Evolutionary conservation across 1,140 invertebrate genomes (phyloP), one percentile per base, ranked within the genome.

Genomic region (Agrypnia vestita): DNA sequence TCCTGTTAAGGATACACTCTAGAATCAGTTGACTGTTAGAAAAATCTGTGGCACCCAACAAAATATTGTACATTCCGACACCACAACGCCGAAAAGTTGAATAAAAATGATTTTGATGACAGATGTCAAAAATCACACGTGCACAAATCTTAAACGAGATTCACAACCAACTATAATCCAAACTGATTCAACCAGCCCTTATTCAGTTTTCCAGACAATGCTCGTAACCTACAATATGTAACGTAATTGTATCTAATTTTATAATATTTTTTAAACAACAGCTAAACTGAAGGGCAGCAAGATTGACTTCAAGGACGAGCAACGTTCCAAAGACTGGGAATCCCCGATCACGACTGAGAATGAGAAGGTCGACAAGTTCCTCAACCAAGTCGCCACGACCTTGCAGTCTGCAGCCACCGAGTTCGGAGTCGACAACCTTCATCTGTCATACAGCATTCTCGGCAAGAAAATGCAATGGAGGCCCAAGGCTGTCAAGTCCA

Each of bases 281-380:
- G 89, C 85, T 75, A 89, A 88, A 86, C 85, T 90, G 61, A 86
- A 87, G 84, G 88, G 84, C 44, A 79, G 86, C n/a, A 88, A 89
- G 81, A 84, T 88, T 0, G 76, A 85, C 25, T 90, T 90, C 83
- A 81, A 81, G 12, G 87, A 89, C 82, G 82, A 86, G 53, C 84
- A 79, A 56, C 85, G 88, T 13, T 87, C 88, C 81, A 77, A 85
- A 44, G 8, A 15, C 12, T 62, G 72, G 8, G 73, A 84, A 7
- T 76, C 84, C 0, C 53, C 78, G 4, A 75, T 89, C 62, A 55
- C 78, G 19, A 86, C 82, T 17, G 84, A 84, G 12, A 79, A 82
- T 49, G 81, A 84, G 12, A 62, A 76, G 17, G 3, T 85, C 4
- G 85, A 87, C 84, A 76, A 82, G 0, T 59, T 64, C 8, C 82